These are phyloP conservation scores for Pecten maximus DNA, from an alignment of 2,888 invertebrate genomes.

Conservation along the genomic window DNA sequence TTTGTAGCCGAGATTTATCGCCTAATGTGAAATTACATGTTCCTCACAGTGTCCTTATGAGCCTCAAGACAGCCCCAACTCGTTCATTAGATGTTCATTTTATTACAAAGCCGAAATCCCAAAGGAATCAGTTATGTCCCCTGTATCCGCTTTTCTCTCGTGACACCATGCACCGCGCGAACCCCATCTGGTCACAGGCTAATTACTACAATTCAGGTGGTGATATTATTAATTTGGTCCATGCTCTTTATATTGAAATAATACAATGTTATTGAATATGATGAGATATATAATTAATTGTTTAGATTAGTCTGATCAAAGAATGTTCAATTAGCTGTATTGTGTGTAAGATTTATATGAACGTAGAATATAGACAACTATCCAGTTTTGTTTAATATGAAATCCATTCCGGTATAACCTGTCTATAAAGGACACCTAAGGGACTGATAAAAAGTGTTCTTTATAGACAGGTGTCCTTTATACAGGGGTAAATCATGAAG, in stretches of 20 bases:
- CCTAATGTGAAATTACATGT: slow-evolving; percentile 4
- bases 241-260: background rate
- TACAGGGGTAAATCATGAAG: too few relatives aligned
- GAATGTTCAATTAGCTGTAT: too few relatives aligned
- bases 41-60: background rate
- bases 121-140: background rate
- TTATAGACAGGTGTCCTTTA: too few relatives aligned
- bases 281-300: too few relatives aligned
- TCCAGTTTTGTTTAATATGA: too few relatives aligned
- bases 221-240: background rate
- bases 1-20: background rate
- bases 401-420: too few relatives aligned
- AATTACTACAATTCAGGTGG: background rate
- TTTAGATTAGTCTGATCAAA: too few relatives aligned
- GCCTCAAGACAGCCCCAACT: background rate
- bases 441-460: too few relatives aligned
- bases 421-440: too few relatives aligned
- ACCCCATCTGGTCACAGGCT: slow-evolving; percentile 5
- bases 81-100: slow-evolving; percentile 33
- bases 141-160: background rate
- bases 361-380: too few relatives aligned
- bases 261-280: background rate
- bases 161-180: slow-evolving; percentile 10
- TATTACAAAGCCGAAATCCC: background rate
- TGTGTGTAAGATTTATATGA: too few relatives aligned